These are phyloP conservation scores for Cheilosia soror DNA, from an alignment of 2,888 invertebrate species.

Conservation along the genomic window DNA sequence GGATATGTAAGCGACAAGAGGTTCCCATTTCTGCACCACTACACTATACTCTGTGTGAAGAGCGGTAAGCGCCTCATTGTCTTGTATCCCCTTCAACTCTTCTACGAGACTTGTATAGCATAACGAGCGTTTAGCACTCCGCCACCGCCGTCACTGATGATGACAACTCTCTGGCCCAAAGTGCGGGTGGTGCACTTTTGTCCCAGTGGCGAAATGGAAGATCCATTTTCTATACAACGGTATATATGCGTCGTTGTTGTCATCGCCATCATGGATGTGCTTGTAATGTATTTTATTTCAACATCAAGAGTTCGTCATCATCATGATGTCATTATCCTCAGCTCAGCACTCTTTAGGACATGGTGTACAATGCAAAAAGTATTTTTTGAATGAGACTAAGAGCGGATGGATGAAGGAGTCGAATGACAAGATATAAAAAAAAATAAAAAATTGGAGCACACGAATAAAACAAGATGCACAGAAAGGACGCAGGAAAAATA, in stretches of 20 bases:
- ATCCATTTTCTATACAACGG: constrained; percentile 41
- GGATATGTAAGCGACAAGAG: constrained; percentile 60
- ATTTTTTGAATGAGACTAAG: constrained; percentile 42
- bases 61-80: constrained; percentile 63
- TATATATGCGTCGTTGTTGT: constrained; percentile 47
- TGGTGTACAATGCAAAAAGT: constrained; percentile 32
- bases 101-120: constrained; percentile 22
- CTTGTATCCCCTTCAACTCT: constrained; percentile 45
- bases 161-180: constrained; percentile 51
- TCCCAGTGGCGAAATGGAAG: constrained; percentile 73
- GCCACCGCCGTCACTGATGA: constrained; percentile 36
- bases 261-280: constrained; percentile 20
- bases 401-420: constrained; percentile 31
- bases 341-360: constrained; percentile 66
- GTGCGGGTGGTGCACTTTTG: constrained; percentile 75
- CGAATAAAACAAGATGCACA: constrained; percentile 22
- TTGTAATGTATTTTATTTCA: constrained; percentile 73
- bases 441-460: constrained; percentile 38
- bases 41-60: neutral
- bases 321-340: constrained; percentile 74
- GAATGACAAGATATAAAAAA: neutral
- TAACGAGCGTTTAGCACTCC: constrained; percentile 63
- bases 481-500: constrained; percentile 11
- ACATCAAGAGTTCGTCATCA: constrained; percentile 75
- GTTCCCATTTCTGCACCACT: constrained; percentile 54